These are phyloP conservation scores for Merops nubicus DNA, from an alignment of 2,113 vertebrate species.

Conservation along the genomic window DNA sequence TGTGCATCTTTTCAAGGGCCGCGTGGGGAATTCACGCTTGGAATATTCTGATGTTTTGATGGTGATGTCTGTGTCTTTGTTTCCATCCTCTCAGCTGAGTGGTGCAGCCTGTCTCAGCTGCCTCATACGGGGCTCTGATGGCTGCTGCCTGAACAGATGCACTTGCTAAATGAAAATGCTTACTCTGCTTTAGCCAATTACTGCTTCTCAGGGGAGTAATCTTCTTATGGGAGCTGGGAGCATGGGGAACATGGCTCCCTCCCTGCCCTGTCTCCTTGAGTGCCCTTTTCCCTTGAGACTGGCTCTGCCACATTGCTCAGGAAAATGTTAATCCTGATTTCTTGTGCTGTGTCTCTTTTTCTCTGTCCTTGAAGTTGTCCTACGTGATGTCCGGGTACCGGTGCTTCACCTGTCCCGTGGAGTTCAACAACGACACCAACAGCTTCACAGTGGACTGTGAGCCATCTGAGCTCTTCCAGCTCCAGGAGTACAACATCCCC, in stretches of 20 bases:
- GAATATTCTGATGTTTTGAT: neutral
- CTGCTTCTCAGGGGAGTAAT: neutral
- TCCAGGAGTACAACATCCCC: slow-evolving; percentile 91
- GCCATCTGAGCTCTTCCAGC: slow-evolving; percentile 92
- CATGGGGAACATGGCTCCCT: neutral
- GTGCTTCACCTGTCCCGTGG: slow-evolving; percentile 96
- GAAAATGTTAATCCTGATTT: neutral
- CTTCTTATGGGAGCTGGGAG: neutral
- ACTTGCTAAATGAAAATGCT: neutral
- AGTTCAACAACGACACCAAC: slow-evolving; percentile 97
- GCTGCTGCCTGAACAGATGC: neutral
- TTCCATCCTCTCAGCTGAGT: neutral
- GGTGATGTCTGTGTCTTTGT: neutral
- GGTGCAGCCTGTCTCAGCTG: neutral
- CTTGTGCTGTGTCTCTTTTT: neutral
- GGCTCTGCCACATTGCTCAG: neutral
- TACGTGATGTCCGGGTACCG: slow-evolving; percentile 94
- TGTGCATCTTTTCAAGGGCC: neutral
- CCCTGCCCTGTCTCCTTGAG: neutral
- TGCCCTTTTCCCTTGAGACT: neutral
- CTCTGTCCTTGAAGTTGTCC: slow-evolving; percentile 82
- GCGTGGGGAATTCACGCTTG: neutral
- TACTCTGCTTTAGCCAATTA: neutral
- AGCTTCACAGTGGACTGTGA: slow-evolving; percentile 96
- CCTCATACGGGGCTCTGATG: neutral